Conservation (phyloP, 1,140 invertebrate species). For the Holcopasites calliopsidis region DNA sequence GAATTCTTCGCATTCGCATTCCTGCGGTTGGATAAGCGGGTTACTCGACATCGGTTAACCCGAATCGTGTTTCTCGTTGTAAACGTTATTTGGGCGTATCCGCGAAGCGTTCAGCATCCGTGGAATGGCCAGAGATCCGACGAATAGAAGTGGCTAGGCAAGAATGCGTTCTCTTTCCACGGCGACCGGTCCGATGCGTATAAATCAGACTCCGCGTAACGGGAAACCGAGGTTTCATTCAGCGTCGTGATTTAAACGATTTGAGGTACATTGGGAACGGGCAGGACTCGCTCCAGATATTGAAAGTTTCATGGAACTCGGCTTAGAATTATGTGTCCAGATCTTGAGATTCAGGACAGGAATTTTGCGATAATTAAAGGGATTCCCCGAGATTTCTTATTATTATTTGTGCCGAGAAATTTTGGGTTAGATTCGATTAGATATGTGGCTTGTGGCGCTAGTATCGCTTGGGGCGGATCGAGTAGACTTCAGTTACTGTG, state of each 20-base stretch:
- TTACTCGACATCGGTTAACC: neutral
- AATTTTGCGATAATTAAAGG: no score
- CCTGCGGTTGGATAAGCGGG: neutral
- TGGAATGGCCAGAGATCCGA: neutral
- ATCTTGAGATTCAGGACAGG: neutral
- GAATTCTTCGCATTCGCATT: slow-evolving; percentile 1
- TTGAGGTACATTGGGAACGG: neutral
- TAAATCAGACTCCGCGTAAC: slow-evolving; percentile 35
- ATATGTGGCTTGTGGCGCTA: no score
- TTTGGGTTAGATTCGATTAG: no score
- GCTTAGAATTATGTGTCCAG: neutral
- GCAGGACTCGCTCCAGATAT: neutral
- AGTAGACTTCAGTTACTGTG: no score
- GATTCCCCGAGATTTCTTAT: no score
- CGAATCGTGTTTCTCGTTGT: neutral
- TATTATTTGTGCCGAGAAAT: no score
- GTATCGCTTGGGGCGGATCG: no score
- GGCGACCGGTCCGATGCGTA: neutral
- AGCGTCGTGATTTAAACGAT: neutral
- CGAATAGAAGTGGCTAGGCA: neutral
- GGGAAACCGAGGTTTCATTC: slow-evolving; percentile 33
- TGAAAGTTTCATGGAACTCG: neutral
- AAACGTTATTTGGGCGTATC: slow-evolving; percentile 16
- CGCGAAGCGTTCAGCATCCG: neutral
- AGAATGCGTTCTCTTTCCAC: slow-evolving; percentile 31